Conservation (phyloP, 2,113 vertebrate genomes). For the Felis catus region DNA sequence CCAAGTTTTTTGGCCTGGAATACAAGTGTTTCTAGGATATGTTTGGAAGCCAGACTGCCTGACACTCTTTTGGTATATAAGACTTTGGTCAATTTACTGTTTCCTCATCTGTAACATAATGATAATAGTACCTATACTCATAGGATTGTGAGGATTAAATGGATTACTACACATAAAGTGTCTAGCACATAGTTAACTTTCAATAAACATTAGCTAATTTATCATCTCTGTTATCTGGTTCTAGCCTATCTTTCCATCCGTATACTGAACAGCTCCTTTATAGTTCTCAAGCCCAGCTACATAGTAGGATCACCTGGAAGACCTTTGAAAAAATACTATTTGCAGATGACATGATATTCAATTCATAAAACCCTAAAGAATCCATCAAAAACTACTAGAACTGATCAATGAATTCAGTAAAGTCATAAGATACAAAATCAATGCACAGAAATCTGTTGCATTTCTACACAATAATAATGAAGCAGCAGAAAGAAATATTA, state of each 20-base stretch:
- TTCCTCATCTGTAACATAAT: conserved; percentile 22
- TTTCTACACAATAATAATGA: too few relatives aligned
- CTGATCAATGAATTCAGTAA: background rate
- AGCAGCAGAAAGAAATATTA: background rate
- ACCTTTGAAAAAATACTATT: background rate
- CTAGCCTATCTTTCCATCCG: background rate
- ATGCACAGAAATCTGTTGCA: too few relatives aligned
- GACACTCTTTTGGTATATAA: background rate
- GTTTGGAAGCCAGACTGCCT: conserved; percentile 13
- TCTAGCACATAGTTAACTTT: background rate
- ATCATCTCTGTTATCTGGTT: background rate
- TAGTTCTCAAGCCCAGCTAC: background rate
- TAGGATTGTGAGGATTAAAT: background rate
- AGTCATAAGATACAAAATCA: background rate
- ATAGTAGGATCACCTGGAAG: background rate
- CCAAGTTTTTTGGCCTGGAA: background rate
- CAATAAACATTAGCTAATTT: conserved; percentile 11
- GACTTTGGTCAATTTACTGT: background rate
- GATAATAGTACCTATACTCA: background rate
- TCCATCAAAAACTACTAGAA: background rate
- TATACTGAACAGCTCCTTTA: background rate
- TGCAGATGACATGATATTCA: background rate
- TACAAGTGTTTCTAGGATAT: background rate
- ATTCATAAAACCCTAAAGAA: background rate
- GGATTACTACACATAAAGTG: background rate